These are phyloP conservation scores for Octomys mimax DNA, from an alignment of 2,797 vertebrate genomes.

Conservation along the genomic window DNA sequence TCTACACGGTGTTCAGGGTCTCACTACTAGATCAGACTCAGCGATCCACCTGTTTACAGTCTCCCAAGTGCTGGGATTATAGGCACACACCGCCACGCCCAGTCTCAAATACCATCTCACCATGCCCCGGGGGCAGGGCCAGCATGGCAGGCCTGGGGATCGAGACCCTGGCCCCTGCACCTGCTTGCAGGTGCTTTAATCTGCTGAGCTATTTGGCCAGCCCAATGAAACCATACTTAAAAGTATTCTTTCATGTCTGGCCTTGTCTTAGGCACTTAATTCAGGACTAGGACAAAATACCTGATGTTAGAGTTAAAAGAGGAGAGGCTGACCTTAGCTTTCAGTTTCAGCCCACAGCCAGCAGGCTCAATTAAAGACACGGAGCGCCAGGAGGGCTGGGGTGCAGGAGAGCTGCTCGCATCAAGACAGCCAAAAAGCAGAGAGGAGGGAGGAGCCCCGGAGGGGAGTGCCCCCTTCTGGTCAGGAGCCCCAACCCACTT, in stretches of 20 bases:
- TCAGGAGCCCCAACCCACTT: not conserved
- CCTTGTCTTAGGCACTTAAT: not conserved
- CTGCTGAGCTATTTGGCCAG: no score
- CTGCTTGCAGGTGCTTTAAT: no score
- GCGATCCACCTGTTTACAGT: no score
- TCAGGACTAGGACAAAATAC: not conserved
- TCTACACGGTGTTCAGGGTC: no score
- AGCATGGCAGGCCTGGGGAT: no score
- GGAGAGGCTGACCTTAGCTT: not conserved
- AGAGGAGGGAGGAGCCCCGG: not conserved
- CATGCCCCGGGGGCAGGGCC: no score
- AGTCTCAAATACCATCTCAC: no score
- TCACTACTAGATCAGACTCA: no score
- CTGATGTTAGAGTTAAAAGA: not conserved
- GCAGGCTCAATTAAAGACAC: not conserved
- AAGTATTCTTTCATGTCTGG: not conserved
- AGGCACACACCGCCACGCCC: no score
- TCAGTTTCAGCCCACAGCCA: no score
- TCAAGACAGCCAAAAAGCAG: not conserved
- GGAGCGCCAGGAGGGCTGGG: not conserved
- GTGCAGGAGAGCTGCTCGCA: not conserved
- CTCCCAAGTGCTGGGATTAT: no score
- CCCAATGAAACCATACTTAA: not conserved
- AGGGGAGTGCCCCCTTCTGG: not conserved
- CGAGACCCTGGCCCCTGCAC: no score